These are phyloP conservation scores for Zosterops borbonicus DNA, from an alignment of 2,113 vertebrate genomes.

Conservation along the genomic window DNA sequence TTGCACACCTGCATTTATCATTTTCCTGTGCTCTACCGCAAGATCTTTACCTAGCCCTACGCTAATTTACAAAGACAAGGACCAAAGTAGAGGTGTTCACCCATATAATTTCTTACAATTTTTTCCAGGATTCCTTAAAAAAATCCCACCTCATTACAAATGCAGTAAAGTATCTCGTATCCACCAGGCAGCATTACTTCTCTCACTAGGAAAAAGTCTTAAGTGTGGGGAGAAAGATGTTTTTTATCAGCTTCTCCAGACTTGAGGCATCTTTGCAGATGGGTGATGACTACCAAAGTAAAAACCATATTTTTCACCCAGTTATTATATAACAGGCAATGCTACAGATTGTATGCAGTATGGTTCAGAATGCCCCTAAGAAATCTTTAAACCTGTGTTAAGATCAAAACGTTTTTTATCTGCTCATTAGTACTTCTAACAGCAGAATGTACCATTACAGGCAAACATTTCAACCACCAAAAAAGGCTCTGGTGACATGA, in stretches of 20 bases:
- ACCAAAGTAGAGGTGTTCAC: neutral
- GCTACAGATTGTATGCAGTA: neutral
- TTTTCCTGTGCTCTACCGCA: neutral
- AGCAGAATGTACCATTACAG: neutral
- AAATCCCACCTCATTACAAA: neutral
- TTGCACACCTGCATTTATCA: neutral
- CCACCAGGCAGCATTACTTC: neutral
- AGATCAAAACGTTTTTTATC: neutral
- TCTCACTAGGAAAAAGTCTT: neutral
- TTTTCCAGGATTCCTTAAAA: neutral
- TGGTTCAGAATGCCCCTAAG: neutral
- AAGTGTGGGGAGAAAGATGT: neutral
- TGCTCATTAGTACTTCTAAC: neutral
- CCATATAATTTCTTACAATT: fast-evolving
- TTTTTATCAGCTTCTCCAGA: neutral
- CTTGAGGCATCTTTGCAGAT: neutral
- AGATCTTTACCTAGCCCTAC: neutral
- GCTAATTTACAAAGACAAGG: neutral
- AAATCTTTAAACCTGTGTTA: neutral
- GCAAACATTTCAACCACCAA: neutral
- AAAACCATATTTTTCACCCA: neutral
- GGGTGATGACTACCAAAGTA: neutral
- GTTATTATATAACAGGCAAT: neutral
- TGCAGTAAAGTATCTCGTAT: neutral
- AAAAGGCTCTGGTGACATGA: conserved; percentile 26